Evolutionary conservation across 2,797 vertebrate genomes (phyloP).

Genomic region (Spea hammondii): DNA sequence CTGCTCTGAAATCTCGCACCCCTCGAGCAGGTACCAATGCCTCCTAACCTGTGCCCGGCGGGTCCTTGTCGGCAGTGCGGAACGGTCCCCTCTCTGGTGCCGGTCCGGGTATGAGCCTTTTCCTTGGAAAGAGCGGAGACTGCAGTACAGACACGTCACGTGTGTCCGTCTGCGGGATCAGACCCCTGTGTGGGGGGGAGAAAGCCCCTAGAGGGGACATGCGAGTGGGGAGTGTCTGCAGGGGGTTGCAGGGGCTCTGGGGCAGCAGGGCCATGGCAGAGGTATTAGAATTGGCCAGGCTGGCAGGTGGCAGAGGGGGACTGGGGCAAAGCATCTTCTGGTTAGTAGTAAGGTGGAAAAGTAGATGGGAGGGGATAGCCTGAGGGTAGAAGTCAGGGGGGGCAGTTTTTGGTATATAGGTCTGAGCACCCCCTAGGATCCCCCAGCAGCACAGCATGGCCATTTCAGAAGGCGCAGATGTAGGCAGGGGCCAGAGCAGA

Average conservation of each 20-base stretch:
- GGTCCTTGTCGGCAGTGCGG: not conserved
- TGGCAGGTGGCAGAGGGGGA: not conserved
- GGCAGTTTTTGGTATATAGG: not conserved
- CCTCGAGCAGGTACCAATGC: not conserved
- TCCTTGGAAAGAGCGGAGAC: conserved; percentile 86
- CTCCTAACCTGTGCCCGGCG: not conserved
- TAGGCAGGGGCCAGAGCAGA: too few species aligned
- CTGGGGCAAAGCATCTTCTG: not conserved
- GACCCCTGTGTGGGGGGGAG: conserved; percentile 76
- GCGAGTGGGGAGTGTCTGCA: conserved; percentile 69
- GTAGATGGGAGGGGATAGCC: conserved; percentile 38
- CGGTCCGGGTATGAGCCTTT: conserved; percentile 71
- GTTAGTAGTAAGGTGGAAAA: conserved; percentile 7
- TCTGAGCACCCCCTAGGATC: not conserved
- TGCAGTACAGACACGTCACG: conserved; percentile 70
- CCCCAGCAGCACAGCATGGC: too few species aligned
- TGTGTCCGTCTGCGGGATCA: conserved; percentile 68
- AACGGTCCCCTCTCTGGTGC: not conserved
- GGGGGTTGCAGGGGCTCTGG: conserved; percentile 37
- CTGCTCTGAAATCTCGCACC: too few species aligned
- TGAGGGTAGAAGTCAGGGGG: conserved; percentile 21
- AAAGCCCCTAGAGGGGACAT: conserved; percentile 86
- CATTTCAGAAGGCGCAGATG: too few species aligned
- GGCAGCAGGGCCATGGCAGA: conserved; percentile 18
- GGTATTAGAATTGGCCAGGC: not conserved